Evolutionary conservation across 2,113 vertebrate genomes (phyloP), one percentile per base, ranked within the genome.

Genomic region (Mus musculus): DNA sequence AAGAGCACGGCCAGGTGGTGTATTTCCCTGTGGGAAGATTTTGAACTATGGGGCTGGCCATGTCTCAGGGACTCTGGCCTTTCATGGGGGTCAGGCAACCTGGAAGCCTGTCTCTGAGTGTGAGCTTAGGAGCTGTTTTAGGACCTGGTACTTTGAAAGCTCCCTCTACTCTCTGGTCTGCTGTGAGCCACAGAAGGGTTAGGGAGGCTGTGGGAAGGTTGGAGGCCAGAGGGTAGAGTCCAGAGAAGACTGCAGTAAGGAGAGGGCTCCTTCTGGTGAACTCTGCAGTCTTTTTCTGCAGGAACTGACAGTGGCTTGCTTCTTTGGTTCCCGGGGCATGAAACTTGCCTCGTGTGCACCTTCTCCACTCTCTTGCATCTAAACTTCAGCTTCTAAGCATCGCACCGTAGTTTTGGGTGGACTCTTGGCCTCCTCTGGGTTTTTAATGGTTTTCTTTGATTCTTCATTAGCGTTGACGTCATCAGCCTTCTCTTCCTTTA

Each of bases 331-430:
- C 54, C 81, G 80, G 93, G 81, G 13, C 36, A 84, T 92, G 92
- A 95, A 95, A 91, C 59, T 71, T 87, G 82, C 28, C 85, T 82
- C 77, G n/a, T 67, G 24, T 28, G 14, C 52, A 84, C 85, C 77
- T 69, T 95, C 28, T 89, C n/a, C 42, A 56, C 42, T 61, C 39
- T 52, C 56, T 36, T 33, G 85, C 49, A 71, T 73, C 96, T 98
- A 99, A 95, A 99, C 99, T 97, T 99, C 99, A 91, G 98, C 99
- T 98, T 99, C 99, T 88, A 99, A 77, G 97, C 98, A 99, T 95
- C 98, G 98, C 94, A 98, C 98, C 86, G 97, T 88, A 22, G 95
- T 95, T 97, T 95, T 95, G 39, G 95, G 90, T 76, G 97, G 98
- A 88, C 73, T 91, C 96, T 98, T 98, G 84, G 92, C 81, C 28